Percentiles rank a stretch among this genome's conserved stretches.
These are phyloP conservation scores for Gnatocerus cornutus DNA, from an alignment of 2,888 invertebrate genomes.

Conservation along the genomic window DNA sequence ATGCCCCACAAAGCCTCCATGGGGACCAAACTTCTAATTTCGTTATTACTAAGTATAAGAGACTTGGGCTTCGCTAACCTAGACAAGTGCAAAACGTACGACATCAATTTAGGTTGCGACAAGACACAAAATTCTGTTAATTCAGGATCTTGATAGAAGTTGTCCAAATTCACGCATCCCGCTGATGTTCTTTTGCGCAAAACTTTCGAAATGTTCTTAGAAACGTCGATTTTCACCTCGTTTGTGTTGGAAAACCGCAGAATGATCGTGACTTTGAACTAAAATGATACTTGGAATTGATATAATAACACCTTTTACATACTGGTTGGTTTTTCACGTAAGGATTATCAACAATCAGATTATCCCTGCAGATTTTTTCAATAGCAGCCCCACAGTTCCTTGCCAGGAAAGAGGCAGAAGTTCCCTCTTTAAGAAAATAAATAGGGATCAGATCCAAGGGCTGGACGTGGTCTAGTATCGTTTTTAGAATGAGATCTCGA, in stretches of 20 bases:
- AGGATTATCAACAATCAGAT: slow-evolving; percentile 67
- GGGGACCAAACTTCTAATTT: slow-evolving; percentile 64
- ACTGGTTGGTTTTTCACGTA: slow-evolving; percentile 51
- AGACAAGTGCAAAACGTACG: slow-evolving; percentile 69
- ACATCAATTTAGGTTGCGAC: slow-evolving; percentile 71
- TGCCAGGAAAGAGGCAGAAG: slow-evolving; percentile 70
- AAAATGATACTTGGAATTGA: slow-evolving; percentile 25
- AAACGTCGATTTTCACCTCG: slow-evolving; percentile 71
- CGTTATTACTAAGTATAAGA: slow-evolving; percentile 65
- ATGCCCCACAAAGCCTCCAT: slow-evolving; percentile 63
- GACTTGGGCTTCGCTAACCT: slow-evolving; percentile 59
- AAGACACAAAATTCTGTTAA: slow-evolving; percentile 70
- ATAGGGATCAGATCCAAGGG: slow-evolving; percentile 73
- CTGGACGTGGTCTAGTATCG: slow-evolving; percentile 70
- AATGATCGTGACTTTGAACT: slow-evolving; percentile 67
- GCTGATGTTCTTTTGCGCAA: slow-evolving; percentile 67
- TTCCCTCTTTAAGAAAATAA: slow-evolving; percentile 63
- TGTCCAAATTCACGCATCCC: slow-evolving; percentile 68
- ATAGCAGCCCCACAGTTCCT: slow-evolving; percentile 72
- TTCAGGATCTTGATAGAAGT: slow-evolving; percentile 70
- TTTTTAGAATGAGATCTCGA: slow-evolving; percentile 66
- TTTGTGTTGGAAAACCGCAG: slow-evolving; percentile 70
- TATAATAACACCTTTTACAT: slow-evolving; percentile 1
- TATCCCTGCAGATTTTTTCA: slow-evolving; percentile 71
- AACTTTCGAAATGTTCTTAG: slow-evolving; percentile 68